A percentile compares a stretch with the other conserved stretches of the same genome.
phyloP scores from a whole-genome alignment of 2,888 invertebrate genomes.

The Monopis laevigella region DNA sequence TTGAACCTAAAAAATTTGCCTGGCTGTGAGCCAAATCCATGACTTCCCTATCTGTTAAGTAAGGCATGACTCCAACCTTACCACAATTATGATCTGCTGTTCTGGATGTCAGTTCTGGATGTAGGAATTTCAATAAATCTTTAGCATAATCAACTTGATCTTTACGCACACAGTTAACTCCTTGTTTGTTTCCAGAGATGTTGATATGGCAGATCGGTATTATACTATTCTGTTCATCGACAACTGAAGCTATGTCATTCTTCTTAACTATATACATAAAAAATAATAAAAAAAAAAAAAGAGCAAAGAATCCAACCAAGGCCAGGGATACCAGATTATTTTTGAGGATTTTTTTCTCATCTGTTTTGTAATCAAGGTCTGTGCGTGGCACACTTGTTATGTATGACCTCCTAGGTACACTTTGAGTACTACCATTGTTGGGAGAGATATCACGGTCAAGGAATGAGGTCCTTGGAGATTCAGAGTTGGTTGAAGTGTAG shows the following conservation, averaged over 20 bases:
- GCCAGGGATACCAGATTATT: slow-evolving; percentile 72
- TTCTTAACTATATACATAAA: slow-evolving; percentile 75
- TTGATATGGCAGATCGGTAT: slow-evolving; percentile 66
- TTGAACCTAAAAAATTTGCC: slow-evolving; percentile 31
- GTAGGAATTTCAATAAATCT: slow-evolving; percentile 70
- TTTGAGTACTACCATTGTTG: slow-evolving; percentile 42
- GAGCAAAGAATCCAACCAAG: slow-evolving; percentile 66
- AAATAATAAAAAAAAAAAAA: slow-evolving; percentile 73
- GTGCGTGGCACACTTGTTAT: slow-evolving; percentile 41
- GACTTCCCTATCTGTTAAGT: slow-evolving; percentile 71
- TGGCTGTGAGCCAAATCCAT: slow-evolving; percentile 60
- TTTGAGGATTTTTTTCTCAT: slow-evolving; percentile 61
- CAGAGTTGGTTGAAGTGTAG: slow-evolving; percentile 56
- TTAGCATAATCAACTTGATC: slow-evolving; percentile 71
- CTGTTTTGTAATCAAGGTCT: slow-evolving; percentile 45
- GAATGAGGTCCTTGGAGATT: slow-evolving; percentile 32
- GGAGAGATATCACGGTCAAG: slow-evolving; percentile 37
- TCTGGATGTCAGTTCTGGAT: slow-evolving; percentile 69
- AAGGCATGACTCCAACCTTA: slow-evolving; percentile 55
- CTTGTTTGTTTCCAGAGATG: slow-evolving; percentile 60
- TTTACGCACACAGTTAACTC: slow-evolving; percentile 72
- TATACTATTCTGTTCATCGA: slow-evolving; percentile 63
- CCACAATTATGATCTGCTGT: slow-evolving; percentile 69
- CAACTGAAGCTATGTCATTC: slow-evolving; percentile 63
- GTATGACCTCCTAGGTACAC: slow-evolving; percentile 46